Percentiles rank a stretch among this genome's conserved stretches.
phyloP scores from a whole-genome alignment of 2,888 invertebrate genomes.

The Autographa gamma region DNA sequence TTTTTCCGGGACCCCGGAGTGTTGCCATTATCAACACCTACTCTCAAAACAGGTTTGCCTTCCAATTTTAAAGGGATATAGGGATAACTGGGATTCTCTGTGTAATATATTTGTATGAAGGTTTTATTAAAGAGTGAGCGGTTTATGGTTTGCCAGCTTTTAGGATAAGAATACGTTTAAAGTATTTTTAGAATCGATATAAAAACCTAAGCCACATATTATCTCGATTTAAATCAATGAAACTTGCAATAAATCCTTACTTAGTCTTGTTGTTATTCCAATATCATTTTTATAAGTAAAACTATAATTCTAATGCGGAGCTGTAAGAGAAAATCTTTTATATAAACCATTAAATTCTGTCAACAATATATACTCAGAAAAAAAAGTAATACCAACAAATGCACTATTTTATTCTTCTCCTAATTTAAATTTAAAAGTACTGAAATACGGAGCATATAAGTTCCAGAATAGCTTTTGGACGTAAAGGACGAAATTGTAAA shows the following conservation, averaged over 20 bases:
- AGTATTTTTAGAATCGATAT: not conserved
- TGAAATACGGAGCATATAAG: slow-evolving; percentile 25
- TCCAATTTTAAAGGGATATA: slow-evolving; percentile 59
- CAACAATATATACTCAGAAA: not conserved
- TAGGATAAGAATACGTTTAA: not conserved
- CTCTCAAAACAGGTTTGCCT: slow-evolving; percentile 53
- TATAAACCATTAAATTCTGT: slow-evolving; percentile 1
- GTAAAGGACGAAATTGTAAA: slow-evolving; percentile 39
- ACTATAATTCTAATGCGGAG: not conserved
- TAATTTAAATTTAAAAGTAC: slow-evolving; percentile 13
- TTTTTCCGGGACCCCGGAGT: slow-evolving; percentile 52
- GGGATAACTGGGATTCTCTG: slow-evolving; percentile 12
- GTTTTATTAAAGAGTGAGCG: not conserved
- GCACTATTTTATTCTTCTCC: slow-evolving; percentile 3
- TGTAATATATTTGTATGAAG: slow-evolving; percentile 10
- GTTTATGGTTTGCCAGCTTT: not conserved
- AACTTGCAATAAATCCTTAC: not conserved
- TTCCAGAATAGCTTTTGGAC: slow-evolving; percentile 25
- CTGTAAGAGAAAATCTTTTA: not conserved
- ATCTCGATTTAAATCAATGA: no score
- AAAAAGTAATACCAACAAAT: slow-evolving; percentile 7
- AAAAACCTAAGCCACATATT: not conserved
- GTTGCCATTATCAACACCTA: slow-evolving; percentile 64
- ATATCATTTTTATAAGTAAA: not conserved
- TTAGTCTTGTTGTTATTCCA: not conserved